phyloP scores from a whole-genome alignment of 2,888 invertebrate species.

The Eupithecia tripunctaria region DNA sequence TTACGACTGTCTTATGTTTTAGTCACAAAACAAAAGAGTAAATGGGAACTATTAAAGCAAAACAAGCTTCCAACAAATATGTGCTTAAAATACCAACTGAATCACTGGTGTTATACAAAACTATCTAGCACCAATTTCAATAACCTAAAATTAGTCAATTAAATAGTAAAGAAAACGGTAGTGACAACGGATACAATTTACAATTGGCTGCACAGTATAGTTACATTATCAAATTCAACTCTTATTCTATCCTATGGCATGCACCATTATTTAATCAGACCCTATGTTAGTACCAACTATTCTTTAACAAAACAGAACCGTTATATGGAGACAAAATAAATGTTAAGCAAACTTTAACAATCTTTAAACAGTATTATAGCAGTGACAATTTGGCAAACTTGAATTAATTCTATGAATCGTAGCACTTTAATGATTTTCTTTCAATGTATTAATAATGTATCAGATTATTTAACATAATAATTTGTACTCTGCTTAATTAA shows the following conservation, averaged over 20 bases:
- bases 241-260: slow-evolving; percentile 77
- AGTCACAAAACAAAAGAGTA: slow-evolving; percentile 36
- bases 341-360: slow-evolving; percentile 15
- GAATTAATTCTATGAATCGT: slow-evolving; percentile 34
- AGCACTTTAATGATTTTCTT: slow-evolving; percentile 36
- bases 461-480: slow-evolving; percentile 70
- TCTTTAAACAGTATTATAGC: slow-evolving; percentile 29
- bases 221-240: slow-evolving; percentile 54
- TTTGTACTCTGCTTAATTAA: slow-evolving; percentile 82
- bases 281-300: slow-evolving; percentile 56
- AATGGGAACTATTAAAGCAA: slow-evolving; percentile 29
- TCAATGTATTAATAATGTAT: slow-evolving; percentile 56
- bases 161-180: slow-evolving; percentile 38
- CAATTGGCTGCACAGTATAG: slow-evolving; percentile 29
- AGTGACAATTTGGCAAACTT: slow-evolving; percentile 46
- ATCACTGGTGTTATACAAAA: slow-evolving; percentile 57
- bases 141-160: slow-evolving; percentile 59
- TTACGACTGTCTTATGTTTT: slow-evolving; percentile 35
- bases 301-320: slow-evolving; percentile 22
- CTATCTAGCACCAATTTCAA: slow-evolving; percentile 72
- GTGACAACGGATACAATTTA: slow-evolving; percentile 26
- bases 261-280: slow-evolving; percentile 75
- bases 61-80: slow-evolving; percentile 41
- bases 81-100: slow-evolving; percentile 43
- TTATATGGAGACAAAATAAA: not conserved